Evolutionary conservation across 2,113 vertebrate genomes (phyloP), one percentile per base, ranked within the genome.

Genomic region (Nannobrachium achirus): DNA sequence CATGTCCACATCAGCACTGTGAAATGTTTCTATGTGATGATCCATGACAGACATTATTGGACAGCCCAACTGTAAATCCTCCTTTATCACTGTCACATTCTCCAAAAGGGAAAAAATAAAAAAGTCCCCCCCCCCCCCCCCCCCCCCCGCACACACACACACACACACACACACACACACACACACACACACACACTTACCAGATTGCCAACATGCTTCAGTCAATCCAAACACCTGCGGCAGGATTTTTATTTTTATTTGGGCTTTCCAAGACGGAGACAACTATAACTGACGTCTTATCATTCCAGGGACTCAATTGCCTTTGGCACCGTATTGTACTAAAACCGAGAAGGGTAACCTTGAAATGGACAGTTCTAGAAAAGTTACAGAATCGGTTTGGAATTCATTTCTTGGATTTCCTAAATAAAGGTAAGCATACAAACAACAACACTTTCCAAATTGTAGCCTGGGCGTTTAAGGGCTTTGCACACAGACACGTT

Each of bases 11-110:
- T 85, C 84, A 89, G 89, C 85, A 76, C 81, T 82, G 88, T 88
- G 89, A 90, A 92, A 87, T 85, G 87, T 89, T 90, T 86, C 89
- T 88, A 88, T 86, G 83, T 90, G 91, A 89, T 86, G 87, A 91
- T 89, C 89, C 88, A 88, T 82, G 88, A 80, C 88, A 86, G 89
- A 85, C 85, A 90, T 92, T 91, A 91, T 88, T 88, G 88, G 19
- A 64, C 79, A 78, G 50, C 64, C 57, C 53, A n/a, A 51, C 42
- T 74, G 72, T 76, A 88, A 89, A 91, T 91, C 76, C 79, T 80
- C 71, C 88, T 92, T 89, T 82, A 91, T 92, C 83, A 88, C 84
- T 89, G 87, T 86, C 87, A 87, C 75, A 83, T 89, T 88, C 83
- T 57, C 80, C 80, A 90, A 85, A 85, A 85, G 84, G 50, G 71